phyloP scores from a whole-genome alignment of 1,140 invertebrate genomes.

The Drosophila equinoxialis region DNA sequence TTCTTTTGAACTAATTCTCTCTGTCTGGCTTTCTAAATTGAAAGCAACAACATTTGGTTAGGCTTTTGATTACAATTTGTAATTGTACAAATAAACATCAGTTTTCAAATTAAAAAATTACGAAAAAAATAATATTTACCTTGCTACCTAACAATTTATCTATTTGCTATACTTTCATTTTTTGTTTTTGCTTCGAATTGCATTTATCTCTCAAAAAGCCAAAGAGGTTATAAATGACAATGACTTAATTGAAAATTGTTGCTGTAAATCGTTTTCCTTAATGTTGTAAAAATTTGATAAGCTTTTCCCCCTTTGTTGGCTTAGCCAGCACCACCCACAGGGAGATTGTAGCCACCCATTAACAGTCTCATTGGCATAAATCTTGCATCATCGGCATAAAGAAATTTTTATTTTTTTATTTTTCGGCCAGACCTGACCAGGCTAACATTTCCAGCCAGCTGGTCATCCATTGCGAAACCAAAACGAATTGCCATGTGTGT shows the following conservation, averaged over 20 bases:
- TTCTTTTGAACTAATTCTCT: neutral
- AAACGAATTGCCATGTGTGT: constrained; percentile 45
- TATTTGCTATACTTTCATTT: constrained; percentile 60
- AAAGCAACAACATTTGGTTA: constrained; percentile 47
- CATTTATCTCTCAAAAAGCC: constrained; percentile 35
- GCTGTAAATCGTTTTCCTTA: neutral
- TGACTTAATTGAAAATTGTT: constrained; percentile 23
- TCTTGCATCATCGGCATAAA: constrained; percentile 3
- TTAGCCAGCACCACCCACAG: neutral
- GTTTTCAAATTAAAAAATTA: constrained; percentile 7
- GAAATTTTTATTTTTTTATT: constrained; percentile 9
- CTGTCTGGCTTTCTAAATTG: constrained; percentile 45
- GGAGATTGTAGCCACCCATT: neutral
- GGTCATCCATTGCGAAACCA: constrained; percentile 52
- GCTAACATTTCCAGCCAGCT: constrained; percentile 29
- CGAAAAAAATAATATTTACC: neutral
- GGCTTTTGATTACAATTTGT: constrained; percentile 47
- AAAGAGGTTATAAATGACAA: constrained; percentile 18
- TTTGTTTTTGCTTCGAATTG: constrained; percentile 36
- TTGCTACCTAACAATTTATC: neutral
- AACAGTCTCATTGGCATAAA: neutral
- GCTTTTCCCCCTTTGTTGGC: neutral
- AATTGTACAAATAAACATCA: constrained; percentile 14
- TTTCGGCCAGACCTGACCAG: constrained; percentile 22
- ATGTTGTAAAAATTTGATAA: neutral